A percentile compares a stretch with the other conserved stretches of the same genome.
Conservation (phyloP, 2,888 invertebrate genomes). For the Aleiodes alternator region DNA sequence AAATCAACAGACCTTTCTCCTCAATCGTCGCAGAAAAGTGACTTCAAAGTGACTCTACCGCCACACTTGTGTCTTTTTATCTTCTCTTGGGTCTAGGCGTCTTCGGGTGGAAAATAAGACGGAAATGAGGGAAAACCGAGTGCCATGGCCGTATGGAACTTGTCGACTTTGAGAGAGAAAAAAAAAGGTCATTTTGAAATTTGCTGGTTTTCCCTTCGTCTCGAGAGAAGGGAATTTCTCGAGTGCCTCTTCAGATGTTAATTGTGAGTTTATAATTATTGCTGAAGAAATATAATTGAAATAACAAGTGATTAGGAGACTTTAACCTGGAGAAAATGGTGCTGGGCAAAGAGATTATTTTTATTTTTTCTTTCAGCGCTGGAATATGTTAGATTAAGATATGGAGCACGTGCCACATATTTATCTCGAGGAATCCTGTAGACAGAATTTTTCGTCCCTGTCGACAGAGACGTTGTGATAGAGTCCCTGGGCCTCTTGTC, state of each 20-base stretch:
- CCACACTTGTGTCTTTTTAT: conserved; percentile 5
- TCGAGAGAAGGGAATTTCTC: not conserved
- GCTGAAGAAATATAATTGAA: not conserved
- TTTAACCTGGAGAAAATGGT: not conserved
- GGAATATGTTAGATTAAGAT: conserved; percentile 8
- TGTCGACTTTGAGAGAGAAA: conserved; percentile 46
- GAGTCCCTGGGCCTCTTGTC: not conserved
- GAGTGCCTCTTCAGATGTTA: not conserved
- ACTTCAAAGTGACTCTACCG: conserved; percentile 56
- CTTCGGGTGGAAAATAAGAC: conserved; percentile 46
- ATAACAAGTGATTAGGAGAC: not conserved
- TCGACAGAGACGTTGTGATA: conserved; percentile 18
- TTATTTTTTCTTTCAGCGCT: not conserved
- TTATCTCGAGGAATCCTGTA: not conserved
- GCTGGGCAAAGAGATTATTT: not conserved
- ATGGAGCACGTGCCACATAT: conserved; percentile 14
- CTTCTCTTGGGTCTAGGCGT: conserved; percentile 22
- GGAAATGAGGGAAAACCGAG: conserved; percentile 35
- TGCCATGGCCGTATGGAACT: conserved; percentile 56
- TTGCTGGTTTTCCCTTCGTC: conserved; percentile 44
- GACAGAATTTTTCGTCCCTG: conserved; percentile 18
- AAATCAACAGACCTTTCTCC: conserved; percentile 9
- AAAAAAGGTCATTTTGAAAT: conserved; percentile 44
- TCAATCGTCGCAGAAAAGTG: conserved; percentile 50
- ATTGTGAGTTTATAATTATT: not conserved